Conservation (phyloP, 2,113 vertebrate genomes). For the Nyctereutes procyonoides region DNA sequence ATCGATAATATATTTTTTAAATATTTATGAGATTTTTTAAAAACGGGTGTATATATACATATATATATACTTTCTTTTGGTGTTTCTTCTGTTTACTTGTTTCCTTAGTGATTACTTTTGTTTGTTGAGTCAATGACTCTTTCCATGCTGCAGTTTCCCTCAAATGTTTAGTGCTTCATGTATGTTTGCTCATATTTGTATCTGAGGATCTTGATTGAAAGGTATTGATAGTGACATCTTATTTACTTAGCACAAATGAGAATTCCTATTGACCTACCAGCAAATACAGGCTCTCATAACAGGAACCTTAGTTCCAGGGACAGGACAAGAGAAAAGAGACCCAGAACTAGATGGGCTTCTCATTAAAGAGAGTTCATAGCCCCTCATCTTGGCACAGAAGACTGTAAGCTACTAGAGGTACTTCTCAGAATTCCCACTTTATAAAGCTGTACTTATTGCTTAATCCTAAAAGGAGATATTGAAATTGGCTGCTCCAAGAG, state of each 20-base stretch:
- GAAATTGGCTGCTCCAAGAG: background rate
- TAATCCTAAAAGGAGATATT: background rate
- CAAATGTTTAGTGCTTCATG: conserved; percentile 11
- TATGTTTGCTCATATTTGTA: conserved; percentile 31
- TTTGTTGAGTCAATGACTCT: background rate
- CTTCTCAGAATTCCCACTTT: conserved; percentile 10
- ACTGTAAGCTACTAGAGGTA: background rate
- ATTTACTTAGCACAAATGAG: conserved; percentile 29
- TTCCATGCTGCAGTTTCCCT: background rate
- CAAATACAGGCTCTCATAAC: background rate
- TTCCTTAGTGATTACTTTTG: background rate
- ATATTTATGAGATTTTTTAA: background rate
- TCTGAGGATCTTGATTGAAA: conserved; percentile 58
- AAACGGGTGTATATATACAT: background rate
- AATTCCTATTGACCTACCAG: background rate
- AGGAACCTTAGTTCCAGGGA: background rate
- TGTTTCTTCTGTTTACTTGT: background rate
- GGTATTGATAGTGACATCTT: conserved; percentile 44
- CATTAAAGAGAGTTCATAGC: background rate
- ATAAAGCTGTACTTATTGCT: background rate
- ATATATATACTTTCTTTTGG: background rate
- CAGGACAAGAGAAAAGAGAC: background rate
- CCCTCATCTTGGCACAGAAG: background rate
- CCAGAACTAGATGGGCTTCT: background rate
- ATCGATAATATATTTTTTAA: background rate